phyloP scores from a whole-genome alignment of 2,888 invertebrate species.

The Andrena minutula region DNA sequence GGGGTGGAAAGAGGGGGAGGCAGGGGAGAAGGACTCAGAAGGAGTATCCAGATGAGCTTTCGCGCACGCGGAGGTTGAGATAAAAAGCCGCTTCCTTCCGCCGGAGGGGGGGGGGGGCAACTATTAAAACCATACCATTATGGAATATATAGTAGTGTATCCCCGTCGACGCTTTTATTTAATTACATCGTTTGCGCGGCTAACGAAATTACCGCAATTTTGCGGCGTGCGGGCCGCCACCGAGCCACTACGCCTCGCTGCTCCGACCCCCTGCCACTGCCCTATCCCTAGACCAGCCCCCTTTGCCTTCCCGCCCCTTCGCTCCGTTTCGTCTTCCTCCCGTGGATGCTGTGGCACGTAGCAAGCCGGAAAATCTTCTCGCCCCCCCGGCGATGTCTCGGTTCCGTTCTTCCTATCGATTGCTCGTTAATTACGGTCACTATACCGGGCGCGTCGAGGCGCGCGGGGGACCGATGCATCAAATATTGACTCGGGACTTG shows the following conservation, averaged over 20 bases:
- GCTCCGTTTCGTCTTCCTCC: slow-evolving; percentile 11
- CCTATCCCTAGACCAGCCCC: neutral
- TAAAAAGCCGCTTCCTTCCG: slow-evolving; percentile 69
- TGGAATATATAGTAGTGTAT: slow-evolving; percentile 61
- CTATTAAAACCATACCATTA: slow-evolving; percentile 72
- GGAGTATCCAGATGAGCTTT: slow-evolving; percentile 46
- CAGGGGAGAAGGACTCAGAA: slow-evolving; percentile 14
- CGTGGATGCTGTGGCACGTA: slow-evolving; percentile 40
- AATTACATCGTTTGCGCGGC: slow-evolving; percentile 75
- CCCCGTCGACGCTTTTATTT: slow-evolving; percentile 72
- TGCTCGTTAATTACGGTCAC: slow-evolving; percentile 49
- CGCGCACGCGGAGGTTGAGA: slow-evolving; percentile 35
- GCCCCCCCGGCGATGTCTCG: slow-evolving; percentile 25
- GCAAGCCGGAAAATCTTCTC: slow-evolving; percentile 47
- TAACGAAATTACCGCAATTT: slow-evolving; percentile 78
- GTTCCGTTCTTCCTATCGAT: slow-evolving; percentile 38
- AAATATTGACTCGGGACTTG: slow-evolving; percentile 15
- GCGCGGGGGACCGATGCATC: slow-evolving; percentile 36
- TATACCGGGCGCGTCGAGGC: slow-evolving; percentile 19
- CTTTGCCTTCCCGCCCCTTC: neutral
- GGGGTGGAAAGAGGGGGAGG: neutral
- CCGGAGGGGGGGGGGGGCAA: slow-evolving; percentile 44
- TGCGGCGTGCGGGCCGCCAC: slow-evolving; percentile 50
- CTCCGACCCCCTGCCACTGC: neutral
- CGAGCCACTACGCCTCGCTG: slow-evolving; percentile 28